Base-by-base conservation (phyloP, 2,888 invertebrate species). In the Herminia tarsipennalis region DNA sequence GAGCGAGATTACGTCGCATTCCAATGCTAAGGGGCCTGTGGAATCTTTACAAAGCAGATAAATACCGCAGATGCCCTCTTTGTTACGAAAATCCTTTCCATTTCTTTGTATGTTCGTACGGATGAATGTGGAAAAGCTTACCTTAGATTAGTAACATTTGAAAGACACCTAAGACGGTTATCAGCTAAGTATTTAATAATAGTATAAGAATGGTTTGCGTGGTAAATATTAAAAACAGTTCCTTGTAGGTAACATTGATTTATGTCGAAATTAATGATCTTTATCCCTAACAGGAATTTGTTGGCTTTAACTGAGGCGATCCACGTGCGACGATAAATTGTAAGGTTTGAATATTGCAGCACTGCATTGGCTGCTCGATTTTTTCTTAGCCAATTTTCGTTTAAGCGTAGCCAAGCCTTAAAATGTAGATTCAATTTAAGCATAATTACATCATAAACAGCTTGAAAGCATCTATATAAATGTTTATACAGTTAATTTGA, bases 1-100 rank as follows among this genome's bases (percentile, higher is more conserved):
- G 37, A 41, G 37, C 43, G 29, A 51, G 53, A 59, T 59, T 53
- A 56, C 45, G 50, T 30, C 44, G 30, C 56, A 62, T 65, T 59
- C 66, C 63, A 42, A 56, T 47, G 47, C 48, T 70, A 59, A 48
- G 48, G 48, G 34, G 20, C 32, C 45, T 40, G 14, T 48, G 59
- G 59, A 70, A 65, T 64, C 64, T 64, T 61, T 68, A 70, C 75
- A 73, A 76, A 76, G 74, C 70, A 73, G 69, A 76, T 76, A 75
- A 74, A 78, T 76, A 70, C 72, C 72, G 54, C 60, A 67, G 65
- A 78, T 70, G 69, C 62, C 61, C 58, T 54, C 73, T 78, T 78
- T 78, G 75, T 74, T 60, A 70, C 61, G 69, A 66, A 58, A 66
- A 73, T 67, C 59, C 54, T 56, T 53, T 51, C 53, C 55, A 70